Conservation (phyloP, 2,888 invertebrate species). For the Hedya salicella region DNA sequence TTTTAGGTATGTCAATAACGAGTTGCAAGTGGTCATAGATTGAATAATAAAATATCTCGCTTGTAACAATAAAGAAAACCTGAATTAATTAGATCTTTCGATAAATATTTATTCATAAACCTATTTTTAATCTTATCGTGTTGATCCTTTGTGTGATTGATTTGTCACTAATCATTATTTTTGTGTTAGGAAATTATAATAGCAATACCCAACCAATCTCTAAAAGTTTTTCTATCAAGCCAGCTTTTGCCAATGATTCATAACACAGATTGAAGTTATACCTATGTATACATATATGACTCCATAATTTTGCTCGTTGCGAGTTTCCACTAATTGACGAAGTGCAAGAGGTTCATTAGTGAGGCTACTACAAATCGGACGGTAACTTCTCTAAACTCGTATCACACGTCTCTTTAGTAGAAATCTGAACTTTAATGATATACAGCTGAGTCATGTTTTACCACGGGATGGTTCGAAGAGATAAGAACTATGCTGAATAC, state of each 20-base stretch:
- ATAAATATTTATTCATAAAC: conserved; percentile 6
- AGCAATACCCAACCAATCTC: too few species aligned
- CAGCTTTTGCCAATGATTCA: neutral
- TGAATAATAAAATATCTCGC: neutral
- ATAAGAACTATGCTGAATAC: neutral
- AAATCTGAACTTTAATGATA: conserved; percentile 5
- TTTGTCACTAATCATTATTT: too few species aligned
- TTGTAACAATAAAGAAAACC: conserved; percentile 14
- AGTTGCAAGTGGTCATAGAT: neutral
- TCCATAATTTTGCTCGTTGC: conserved; percentile 26
- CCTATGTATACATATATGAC: neutral
- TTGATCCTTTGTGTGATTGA: too few species aligned
- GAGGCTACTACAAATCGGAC: conserved; percentile 28
- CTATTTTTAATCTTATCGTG: neutral
- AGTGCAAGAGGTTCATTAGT: conserved; percentile 51
- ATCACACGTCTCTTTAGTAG: neutral
- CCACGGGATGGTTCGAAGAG: neutral
- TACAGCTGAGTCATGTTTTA: neutral
- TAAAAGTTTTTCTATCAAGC: neutral
- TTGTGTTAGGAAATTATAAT: too few species aligned
- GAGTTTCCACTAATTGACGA: conserved; percentile 47
- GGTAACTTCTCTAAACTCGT: conserved; percentile 10
- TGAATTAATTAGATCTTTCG: neutral
- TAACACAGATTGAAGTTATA: neutral
- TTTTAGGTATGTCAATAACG: neutral